These are phyloP conservation scores for Hydrotaea diabolus DNA, from an alignment of 2,888 invertebrate genomes.

Conservation along the genomic window DNA sequence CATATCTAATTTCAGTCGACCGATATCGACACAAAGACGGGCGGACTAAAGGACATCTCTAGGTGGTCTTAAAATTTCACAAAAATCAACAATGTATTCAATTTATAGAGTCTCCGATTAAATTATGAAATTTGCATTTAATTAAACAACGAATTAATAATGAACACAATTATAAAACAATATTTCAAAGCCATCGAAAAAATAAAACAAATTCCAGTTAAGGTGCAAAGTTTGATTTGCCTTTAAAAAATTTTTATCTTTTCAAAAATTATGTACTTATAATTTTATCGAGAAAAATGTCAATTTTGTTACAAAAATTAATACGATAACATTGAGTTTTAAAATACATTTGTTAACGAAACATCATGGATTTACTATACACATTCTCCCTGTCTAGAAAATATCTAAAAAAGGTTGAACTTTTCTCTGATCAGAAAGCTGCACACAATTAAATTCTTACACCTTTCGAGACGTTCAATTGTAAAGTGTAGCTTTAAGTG, in stretches of 20 bases:
- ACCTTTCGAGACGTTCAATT: too few species aligned
- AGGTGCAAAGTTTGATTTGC: not conserved
- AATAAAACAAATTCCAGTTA: constrained; percentile 27
- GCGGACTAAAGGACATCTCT: too few species aligned
- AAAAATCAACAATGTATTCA: too few species aligned
- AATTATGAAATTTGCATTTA: constrained; percentile 14
- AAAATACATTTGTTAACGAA: constrained; percentile 16
- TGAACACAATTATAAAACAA: constrained; percentile 52
- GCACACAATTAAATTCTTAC: too few species aligned
- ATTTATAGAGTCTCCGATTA: too few species aligned
- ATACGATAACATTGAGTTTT: constrained; percentile 22
- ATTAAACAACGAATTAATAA: constrained; percentile 38
- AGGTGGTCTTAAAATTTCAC: too few species aligned
- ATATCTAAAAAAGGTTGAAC: too few species aligned
- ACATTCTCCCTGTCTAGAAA: too few species aligned
- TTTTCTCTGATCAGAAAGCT: too few species aligned
- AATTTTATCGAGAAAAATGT: not conserved
- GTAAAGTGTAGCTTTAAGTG: too few species aligned
- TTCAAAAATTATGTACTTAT: not conserved
- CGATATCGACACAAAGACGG: too few species aligned
- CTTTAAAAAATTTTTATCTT: not conserved
- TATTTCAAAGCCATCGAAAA: constrained; percentile 44
- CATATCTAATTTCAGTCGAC: too few species aligned
- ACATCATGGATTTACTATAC: constrained; percentile 32
- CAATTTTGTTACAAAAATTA: constrained; percentile 42